Evolutionary conservation across 1,140 invertebrate species (phyloP).

Genomic region (Bathynomus jamesi): DNA sequence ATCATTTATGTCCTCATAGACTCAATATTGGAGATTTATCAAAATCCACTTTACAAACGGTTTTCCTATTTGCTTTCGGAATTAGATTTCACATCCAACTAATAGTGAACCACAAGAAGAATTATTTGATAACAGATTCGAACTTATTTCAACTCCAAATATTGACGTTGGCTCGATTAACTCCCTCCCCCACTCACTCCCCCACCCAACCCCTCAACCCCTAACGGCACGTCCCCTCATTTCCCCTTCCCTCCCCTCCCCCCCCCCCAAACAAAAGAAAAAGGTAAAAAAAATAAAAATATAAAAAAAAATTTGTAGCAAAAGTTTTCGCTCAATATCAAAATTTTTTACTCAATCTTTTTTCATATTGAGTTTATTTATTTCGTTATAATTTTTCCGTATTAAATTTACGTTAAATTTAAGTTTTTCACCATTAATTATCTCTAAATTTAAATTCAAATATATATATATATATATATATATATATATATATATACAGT

Average conservation of each 20-base stretch:
- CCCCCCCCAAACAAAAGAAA: neutral
- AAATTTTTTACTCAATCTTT: too few species aligned
- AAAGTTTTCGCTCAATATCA: neutral
- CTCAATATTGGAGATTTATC: neutral
- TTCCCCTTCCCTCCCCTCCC: too few species aligned
- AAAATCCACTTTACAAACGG: conserved; percentile 2
- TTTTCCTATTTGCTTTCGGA: conserved; percentile 30
- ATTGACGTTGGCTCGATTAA: neutral
- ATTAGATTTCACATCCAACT: conserved; percentile 33
- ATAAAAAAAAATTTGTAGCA: neutral
- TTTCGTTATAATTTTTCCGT: too few species aligned
- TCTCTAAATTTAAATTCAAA: too few species aligned
- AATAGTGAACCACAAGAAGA: conserved; percentile 32
- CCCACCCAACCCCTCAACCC: too few species aligned
- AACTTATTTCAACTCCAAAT: conserved; percentile 35
- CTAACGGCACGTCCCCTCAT: too few species aligned
- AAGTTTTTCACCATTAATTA: too few species aligned
- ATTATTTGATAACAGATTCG: conserved; percentile 33
- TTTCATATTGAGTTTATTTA: too few species aligned
- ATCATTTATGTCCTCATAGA: neutral
- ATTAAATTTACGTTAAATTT: too few species aligned
- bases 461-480: neutral
- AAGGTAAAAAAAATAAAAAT: neutral
- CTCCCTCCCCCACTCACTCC: too few species aligned
- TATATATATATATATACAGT: neutral